Percentiles rank a stretch among this genome's conserved stretches.
Conservation (phyloP, 2,113 vertebrate genomes). For the Microtus montanus region DNA sequence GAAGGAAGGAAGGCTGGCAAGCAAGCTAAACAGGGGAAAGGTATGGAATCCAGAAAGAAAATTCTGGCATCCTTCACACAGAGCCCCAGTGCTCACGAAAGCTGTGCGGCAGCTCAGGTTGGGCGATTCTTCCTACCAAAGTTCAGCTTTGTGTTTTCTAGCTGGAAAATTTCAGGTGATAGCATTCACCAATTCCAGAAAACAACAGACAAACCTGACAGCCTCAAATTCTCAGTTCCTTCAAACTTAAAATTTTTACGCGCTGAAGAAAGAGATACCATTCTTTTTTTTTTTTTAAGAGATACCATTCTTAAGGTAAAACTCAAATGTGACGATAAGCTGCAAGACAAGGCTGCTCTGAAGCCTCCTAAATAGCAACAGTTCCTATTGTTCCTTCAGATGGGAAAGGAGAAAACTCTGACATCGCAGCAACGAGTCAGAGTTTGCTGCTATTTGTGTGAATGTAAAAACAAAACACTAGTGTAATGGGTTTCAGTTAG, state of each 20-base stretch:
- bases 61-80: too few species aligned
- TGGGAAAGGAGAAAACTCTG: not conserved
- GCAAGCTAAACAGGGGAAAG: not conserved
- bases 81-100: not conserved
- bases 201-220: not conserved
- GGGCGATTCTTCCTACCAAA: not conserved
- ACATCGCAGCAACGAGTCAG: not conserved
- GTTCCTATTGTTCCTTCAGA: not conserved
- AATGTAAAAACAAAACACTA: not conserved
- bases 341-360: not conserved
- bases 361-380: not conserved
- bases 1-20: not conserved
- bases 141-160: fast-evolving
- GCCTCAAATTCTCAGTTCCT: not conserved
- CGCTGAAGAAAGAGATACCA: not conserved
- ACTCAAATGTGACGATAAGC: not conserved
- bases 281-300: too few species aligned
- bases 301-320: not conserved
- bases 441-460: not conserved
- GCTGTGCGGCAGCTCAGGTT: too few species aligned
- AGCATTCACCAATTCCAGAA: fast-evolving
- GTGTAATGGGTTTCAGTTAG: not conserved
- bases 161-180: not conserved
- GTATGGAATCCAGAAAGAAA: too few species aligned
- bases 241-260: too few species aligned